Evolutionary conservation across 2,888 invertebrate genomes (phyloP), one percentile per base, ranked within the genome.

Genomic region (Ophion ellenae): DNA sequence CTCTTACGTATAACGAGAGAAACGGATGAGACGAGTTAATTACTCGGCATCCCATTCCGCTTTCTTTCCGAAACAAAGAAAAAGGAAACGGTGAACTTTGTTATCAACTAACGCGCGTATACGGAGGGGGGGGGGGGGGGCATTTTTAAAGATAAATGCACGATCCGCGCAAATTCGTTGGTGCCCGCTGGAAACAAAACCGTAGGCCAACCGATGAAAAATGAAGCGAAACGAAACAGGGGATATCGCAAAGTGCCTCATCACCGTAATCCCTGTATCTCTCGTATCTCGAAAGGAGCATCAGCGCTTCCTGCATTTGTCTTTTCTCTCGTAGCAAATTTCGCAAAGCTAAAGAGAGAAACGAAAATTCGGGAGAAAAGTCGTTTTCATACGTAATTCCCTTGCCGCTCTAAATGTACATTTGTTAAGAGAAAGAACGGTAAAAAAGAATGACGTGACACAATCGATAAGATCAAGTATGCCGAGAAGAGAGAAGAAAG

Each of bases 241-340:
- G 90, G 91, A 92, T 91, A 91, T 91, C 91, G 91, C 90, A 90
- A 93, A 93, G 93, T 94, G 94, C 93, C 93, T 94, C 92, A 93
- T 93, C 93, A 92, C 92, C 90, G 87, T 89, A 88, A 89, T 89
- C 90, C 90, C 59, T 75, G 63, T 77, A 78, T 82, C 79, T 81
- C 81, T 83, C 69, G 81, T 82, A 80, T 84, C 82, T 67, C 57
- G 64, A 63, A 67, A 47, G n/a, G 57, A 74, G 36, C 53, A 53
- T 53, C 53, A 17, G 53, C 53, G 53, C 53, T 53, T 53, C 53
- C 53, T 53, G 53, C 53, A 53, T 53, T 53, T 53, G 5, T 17
- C 5, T 53, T 17, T 53, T 5, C 17, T 47, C 47, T 47, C 47
- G 14, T 47, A 11, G 11, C 47, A 14, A 47, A 47, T 47, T 4